Base-by-base conservation (phyloP, 2,888 invertebrate genomes). In the Ypsolopha sequella region DNA sequence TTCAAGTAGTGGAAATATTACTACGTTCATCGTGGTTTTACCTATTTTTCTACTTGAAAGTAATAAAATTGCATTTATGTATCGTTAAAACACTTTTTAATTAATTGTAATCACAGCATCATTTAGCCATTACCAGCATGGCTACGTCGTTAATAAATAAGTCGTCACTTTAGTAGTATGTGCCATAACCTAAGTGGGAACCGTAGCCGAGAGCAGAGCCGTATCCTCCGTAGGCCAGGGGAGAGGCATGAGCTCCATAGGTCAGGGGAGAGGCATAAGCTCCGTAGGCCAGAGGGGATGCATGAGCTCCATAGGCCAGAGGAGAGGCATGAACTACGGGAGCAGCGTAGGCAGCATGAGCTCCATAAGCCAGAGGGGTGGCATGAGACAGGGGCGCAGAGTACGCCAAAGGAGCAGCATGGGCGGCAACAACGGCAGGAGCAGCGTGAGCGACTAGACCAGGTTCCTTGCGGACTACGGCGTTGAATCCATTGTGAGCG, bases 401-500 rank as follows among this genome's bases (percentile, higher is more conserved):
- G 24, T 24, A 24, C 24, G 24, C 24, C 24, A 24, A 24, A 4
- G 24, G 24, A 24, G 24, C 24, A 4, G 24, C 24, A 24, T 24
- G 24, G 24, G 24, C 24, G 24, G 24, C 24, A 4, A 24, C 24
- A 52, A 65, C 85, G 55, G 85, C 60, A 62, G 85, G 80, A 62
- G 82, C 80, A 63, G 85, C 84, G 51, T 56, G 54, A 14, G 53
- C 55, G 33, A 63, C 61, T 48, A 62, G 55, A 13, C 67, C 64
- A 34, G 58, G 56, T 34, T 74, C 73, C 51, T 77, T 76, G 53
- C 72, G 71, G 10, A 78, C 72, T 11, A 76, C 69, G 50, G 76
- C 77, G 55, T 74, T 75, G 58, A 78, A 77, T 56, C 75, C 76
- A 56, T 69, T 63, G 36, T 70, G 66, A 48, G 76, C 66, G 56